Evolutionary conservation across 2,888 invertebrate species (phyloP), one percentile per base, ranked within the genome.

Genomic region (Spilarctia lutea): DNA sequence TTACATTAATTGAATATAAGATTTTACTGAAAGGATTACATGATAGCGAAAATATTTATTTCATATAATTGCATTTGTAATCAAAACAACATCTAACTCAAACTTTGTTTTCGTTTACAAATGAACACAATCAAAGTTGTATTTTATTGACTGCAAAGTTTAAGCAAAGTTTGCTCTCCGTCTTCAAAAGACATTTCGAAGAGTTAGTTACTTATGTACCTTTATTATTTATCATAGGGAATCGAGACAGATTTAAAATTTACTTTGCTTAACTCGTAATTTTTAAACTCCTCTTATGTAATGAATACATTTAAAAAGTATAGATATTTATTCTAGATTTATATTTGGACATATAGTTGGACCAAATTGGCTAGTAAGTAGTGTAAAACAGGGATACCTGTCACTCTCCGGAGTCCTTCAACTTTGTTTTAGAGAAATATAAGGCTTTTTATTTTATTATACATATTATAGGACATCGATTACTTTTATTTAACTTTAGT

Each of bases 151-250:
- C 63, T 30, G 24, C 13, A 48, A 68, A 68, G 68, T 68, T 33
- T 68, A 45, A 30, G 6, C 13, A 33, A 30, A 68, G 48, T 68
- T 45, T 48, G 27, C 24, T n/a, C 68, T 20, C 4, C 30, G 45
- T 68, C 63, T 63, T 63, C 27, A 8, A 30, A 63, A 63, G 63
- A 76, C 83, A 73, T 78, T 68, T 20, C 27, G 30, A 45, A 68
- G 48, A 48, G 81, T 72, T 72, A 78, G 73, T 83, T 81, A 79
- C 76, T 68, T 35, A 69, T 8, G 39, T 66, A 66, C 60, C 27
- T 63, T 18, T 18, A 63, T 63, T 63, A 63, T 63, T 30, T 63
- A 63, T 63, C 63, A 63, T 18, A 18, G 8, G 18, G 27, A 63
- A 63, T 63, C 63, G 63, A 27, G 63, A 63, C 18, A 63, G 63